Conservation (phyloP, 2,888 invertebrate species). For the Tholera decimalis region DNA sequence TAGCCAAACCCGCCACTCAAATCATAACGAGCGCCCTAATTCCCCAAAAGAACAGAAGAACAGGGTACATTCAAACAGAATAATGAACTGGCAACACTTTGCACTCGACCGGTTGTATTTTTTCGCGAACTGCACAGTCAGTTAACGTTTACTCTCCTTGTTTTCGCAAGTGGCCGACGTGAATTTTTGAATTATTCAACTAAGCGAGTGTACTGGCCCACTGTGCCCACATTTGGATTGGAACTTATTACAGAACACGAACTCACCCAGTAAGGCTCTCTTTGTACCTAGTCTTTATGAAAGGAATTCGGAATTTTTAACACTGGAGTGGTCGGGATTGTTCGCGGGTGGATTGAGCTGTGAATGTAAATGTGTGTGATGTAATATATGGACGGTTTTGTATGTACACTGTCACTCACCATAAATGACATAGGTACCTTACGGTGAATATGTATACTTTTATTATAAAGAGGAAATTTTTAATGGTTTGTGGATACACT, state of each 20-base stretch:
- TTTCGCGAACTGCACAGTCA: conserved; percentile 69
- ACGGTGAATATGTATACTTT: too few relatives aligned
- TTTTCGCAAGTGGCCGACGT: conserved; percentile 75
- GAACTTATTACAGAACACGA: conserved; percentile 64
- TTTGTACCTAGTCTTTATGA: conserved; percentile 44
- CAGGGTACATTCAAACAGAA: conserved; percentile 62
- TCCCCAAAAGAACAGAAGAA: conserved; percentile 57
- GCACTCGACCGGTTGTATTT: conserved; percentile 66
- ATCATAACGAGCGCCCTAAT: conserved; percentile 58
- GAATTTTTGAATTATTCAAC: conserved; percentile 84
- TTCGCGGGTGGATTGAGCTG: conserved; percentile 18
- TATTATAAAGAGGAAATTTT: too few relatives aligned
- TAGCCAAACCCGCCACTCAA: conserved; percentile 43
- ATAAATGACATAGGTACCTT: too few relatives aligned
- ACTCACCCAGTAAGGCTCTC: conserved; percentile 30
- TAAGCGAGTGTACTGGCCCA: conserved; percentile 74
- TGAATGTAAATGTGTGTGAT: conserved; percentile 14
- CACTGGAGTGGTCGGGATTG: conserved; percentile 22
- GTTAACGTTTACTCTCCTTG: conserved; percentile 74
- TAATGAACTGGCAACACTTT: conserved; percentile 64
- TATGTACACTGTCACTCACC: not conserved
- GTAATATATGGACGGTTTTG: too few relatives aligned
- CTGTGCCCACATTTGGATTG: conserved; percentile 66
- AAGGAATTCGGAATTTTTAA: conserved; percentile 48
- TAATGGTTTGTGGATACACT: too few relatives aligned